Percentiles rank a stretch among this genome's conserved stretches.
Evolutionary conservation across 2,797 vertebrate species (phyloP).

Genomic region (Manis pentadactyla): DNA sequence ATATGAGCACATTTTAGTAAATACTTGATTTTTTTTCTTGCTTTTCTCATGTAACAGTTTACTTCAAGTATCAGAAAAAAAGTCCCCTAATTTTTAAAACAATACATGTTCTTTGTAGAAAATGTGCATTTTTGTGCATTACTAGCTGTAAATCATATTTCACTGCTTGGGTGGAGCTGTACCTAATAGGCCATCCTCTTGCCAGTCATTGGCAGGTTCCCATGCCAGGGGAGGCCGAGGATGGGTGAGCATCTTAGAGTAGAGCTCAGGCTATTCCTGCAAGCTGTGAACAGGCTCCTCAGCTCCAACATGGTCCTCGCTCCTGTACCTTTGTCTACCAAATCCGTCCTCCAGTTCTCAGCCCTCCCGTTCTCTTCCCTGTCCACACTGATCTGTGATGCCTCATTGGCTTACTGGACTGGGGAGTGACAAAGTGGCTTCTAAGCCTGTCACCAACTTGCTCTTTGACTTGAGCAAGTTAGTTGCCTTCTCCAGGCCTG

Average conservation of each 20-base stretch:
- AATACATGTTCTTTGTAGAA: background rate
- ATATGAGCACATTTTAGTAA: background rate
- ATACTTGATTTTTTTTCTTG: background rate
- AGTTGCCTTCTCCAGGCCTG: background rate
- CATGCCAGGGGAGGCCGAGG: background rate
- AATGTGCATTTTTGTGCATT: background rate
- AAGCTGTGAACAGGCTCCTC: background rate
- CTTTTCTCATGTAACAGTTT: constrained; percentile 22
- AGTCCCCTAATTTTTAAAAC: background rate
- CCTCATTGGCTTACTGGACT: background rate
- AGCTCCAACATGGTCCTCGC: background rate
- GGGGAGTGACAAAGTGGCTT: background rate
- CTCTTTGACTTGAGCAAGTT: constrained; percentile 20
- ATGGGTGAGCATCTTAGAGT: background rate
- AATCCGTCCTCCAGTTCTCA: background rate
- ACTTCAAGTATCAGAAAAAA: background rate
- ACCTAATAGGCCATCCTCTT: background rate
- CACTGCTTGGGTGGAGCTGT: background rate
- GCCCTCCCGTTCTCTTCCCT: background rate
- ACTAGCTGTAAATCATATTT: background rate
- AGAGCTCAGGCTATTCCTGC: background rate
- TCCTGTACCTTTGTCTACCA: background rate
- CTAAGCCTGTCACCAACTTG: background rate
- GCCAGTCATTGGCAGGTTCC: background rate
- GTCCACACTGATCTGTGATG: background rate